A percentile compares a stretch with the other conserved stretches of the same genome.
Evolutionary conservation across 30 jellyfish, hydroid and myxozoan species (phyloP).

Genomic region (Sanderia malayensis): DNA sequence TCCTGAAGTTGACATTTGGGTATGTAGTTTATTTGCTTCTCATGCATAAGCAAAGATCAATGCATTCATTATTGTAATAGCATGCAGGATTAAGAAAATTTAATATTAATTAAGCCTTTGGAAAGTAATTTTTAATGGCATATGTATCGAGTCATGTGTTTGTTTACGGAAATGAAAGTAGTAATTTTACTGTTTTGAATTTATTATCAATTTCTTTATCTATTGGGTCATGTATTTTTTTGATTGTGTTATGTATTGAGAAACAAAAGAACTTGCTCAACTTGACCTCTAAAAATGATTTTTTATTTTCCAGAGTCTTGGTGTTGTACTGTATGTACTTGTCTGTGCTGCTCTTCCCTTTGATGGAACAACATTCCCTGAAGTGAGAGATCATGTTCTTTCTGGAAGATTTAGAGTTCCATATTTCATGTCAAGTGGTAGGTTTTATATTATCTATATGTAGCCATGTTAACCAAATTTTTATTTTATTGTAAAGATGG

Average conservation of each 20-base stretch:
- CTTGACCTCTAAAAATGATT: too few relatives aligned
- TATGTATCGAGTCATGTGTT: neutral
- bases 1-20: constrained; percentile 97
- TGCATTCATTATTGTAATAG: neutral
- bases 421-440: constrained; percentile 93
- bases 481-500: neutral
- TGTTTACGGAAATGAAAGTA: neutral
- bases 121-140: neutral
- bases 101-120: too few relatives aligned
- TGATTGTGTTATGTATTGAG: too few relatives aligned
- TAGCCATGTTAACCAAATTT: neutral
- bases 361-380: constrained; percentile 88
- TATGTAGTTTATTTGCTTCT: too few relatives aligned
- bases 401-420: constrained; percentile 92
- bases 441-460: neutral
- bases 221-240: too few relatives aligned
- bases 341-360: constrained; percentile 98
- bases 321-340: constrained; percentile 90
- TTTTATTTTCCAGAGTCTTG: constrained; percentile 87
- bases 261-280: too few relatives aligned
- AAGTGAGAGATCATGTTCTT: constrained; percentile 86
- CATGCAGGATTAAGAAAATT: neutral
- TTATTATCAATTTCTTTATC: neutral
- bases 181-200: neutral
- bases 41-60: too few relatives aligned